These are phyloP conservation scores for Genyomyrus donnyi DNA, from an alignment of 2,113 vertebrate genomes.

Conservation along the genomic window DNA sequence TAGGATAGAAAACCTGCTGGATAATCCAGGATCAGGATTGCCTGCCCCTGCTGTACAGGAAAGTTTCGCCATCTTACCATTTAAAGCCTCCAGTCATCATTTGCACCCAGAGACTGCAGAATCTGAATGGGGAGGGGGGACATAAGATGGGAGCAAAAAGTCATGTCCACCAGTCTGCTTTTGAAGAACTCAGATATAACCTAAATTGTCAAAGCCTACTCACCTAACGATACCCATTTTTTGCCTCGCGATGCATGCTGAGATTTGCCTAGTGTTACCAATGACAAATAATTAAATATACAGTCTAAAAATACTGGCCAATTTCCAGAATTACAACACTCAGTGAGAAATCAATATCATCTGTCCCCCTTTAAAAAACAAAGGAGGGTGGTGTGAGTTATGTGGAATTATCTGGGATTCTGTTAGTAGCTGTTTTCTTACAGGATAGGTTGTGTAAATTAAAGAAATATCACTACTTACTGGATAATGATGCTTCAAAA, in stretches of 20 bases:
- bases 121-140: background rate
- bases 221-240: background rate
- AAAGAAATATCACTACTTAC: background rate
- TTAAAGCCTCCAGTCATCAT: background rate
- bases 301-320: too few relatives aligned
- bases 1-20: background rate
- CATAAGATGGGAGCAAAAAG: background rate
- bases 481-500: background rate
- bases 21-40: background rate
- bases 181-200: background rate
- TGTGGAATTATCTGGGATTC: background rate
- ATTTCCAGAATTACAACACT: too few relatives aligned
- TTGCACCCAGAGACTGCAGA: background rate
- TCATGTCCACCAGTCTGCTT: background rate
- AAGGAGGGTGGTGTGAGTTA: background rate
- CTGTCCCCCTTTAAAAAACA: background rate
- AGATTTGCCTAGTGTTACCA: background rate
- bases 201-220: background rate
- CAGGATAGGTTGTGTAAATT: background rate
- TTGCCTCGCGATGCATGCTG: background rate
- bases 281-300: too few relatives aligned
- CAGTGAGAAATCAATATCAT: background rate
- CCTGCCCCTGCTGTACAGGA: background rate
- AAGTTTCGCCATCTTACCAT: background rate
- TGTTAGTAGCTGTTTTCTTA: background rate